Base-by-base conservation (phyloP, 2,113 vertebrate species). In the Benthochromis sp. region DNA sequence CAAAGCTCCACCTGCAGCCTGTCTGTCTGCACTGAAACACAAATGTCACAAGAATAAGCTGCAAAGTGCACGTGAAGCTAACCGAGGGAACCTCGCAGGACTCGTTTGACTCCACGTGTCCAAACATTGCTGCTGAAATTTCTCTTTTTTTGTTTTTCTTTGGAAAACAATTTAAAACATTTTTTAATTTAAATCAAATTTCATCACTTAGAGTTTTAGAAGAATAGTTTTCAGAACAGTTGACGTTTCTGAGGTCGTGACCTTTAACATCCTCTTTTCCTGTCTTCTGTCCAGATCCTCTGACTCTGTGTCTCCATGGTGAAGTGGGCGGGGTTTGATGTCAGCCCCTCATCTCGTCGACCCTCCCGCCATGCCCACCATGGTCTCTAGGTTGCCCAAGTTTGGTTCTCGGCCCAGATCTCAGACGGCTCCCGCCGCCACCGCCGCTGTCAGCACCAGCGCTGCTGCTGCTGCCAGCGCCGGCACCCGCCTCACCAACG, bases 341-440 rank as follows among this genome's bases (percentile, higher is more conserved):
- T 98, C 98, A 96, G 97, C 97, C 94, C 97, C 97, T 95, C 93
- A 90, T 92, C 95, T 95, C 79, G 93, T 93, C 92, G 95, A 96
- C 82, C 69, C 24, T 47, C 63, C 86, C 63, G 10, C 85, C 86
- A 95, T 96, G 97, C 96, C 98, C 90, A 95, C 97, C 88, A 97
- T 97, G 97, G 97, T 98, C 94, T 99, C 98, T 92, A 97, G 97
- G 92, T 95, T 99, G 88, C 98, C 98, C 5, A 99, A 98, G 93
- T 99, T 99, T 86, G 96, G 95, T 50, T 93, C 91, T 2, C 97
- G 97, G 86, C 90, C 97, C 89, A 91, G 94, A 83, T 34, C 84
- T 17, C 92, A 86, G 66, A 82, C 31, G 3, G 54, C 19, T 24
- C 86, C 79, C 1, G 31, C 84, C 1, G 14, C 78, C 2, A 5